Base-by-base conservation (phyloP, 2,888 invertebrate genomes). In the Drosophila algonquin region DNA sequence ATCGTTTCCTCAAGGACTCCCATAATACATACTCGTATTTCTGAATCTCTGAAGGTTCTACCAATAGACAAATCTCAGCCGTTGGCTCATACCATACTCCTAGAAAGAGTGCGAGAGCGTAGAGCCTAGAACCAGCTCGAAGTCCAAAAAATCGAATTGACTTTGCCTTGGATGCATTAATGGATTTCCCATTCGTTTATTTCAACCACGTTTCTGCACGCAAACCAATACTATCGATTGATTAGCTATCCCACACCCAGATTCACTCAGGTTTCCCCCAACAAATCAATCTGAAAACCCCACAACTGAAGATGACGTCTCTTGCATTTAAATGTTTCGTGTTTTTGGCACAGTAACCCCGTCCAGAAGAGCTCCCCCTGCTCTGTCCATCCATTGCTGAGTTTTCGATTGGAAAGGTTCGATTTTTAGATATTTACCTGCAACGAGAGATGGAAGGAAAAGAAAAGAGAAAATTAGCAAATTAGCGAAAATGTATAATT, bases 401-500 rank as follows among this genome's bases (percentile, higher is more conserved):
- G 27, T 27, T 27, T 6, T 27, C 27, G 40, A 14, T 40, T 1
- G 30, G 30, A 30, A 30, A 8, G 40, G 7, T 64, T 67, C 35
- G 47, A 35, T 62, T 27, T 59, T 59, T 71, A 46, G 52, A 70
- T 68, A 89, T 89, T 87, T 90, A 87, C 89, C 90, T 87, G 87
- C 69, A 87, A 89, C 73, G 84, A 87, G 70, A 87, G 68, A 89
- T 72, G 73, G 77, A 78, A 77, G 76, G 82, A 80, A 80, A 80
- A 80, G 86, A 24, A 5, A 24, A 24, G 5, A 88, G 83, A 88
- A 86, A 89, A 86, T 82, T 88, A 73, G 81, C 77, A 86, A 89
- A 87, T 88, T 85, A 78, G 80, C 67, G 63, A 74, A 87, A 75
- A 85, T 87, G 71, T 75, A 87, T 85, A 87, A 87, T 87, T 85